Percentiles rank a stretch among this genome's conserved stretches.
Conservation (phyloP, 2,888 invertebrate species). For the Caradrina clavipalpis region DNA sequence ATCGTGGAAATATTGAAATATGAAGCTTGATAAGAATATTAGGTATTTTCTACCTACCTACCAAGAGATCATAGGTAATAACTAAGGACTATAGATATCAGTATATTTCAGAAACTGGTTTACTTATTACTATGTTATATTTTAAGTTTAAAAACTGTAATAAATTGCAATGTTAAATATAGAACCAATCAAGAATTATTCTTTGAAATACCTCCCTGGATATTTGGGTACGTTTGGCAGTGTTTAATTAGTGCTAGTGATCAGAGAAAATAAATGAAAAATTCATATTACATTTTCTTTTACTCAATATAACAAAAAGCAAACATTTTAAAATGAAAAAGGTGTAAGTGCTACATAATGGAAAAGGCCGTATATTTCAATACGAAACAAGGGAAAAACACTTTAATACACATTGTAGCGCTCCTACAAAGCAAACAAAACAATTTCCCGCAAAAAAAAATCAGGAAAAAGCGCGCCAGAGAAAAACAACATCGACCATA, state of each 20-base stretch:
- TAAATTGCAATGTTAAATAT: neutral
- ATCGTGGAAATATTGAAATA: neutral
- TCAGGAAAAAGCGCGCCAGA: slow-evolving; percentile 88
- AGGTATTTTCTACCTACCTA: neutral
- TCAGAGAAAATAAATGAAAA: neutral
- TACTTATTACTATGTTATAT: neutral
- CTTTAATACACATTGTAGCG: slow-evolving; percentile 86
- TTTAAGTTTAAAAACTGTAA: neutral
- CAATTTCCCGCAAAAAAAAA: slow-evolving; percentile 85
- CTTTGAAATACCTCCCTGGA: neutral
- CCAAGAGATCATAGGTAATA: neutral
- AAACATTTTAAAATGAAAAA: slow-evolving; percentile 37
- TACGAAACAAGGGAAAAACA: slow-evolving; percentile 76
- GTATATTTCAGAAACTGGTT: slow-evolving; percentile 7
- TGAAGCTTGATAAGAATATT: neutral
- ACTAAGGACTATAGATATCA: neutral
- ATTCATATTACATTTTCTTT: too few relatives aligned
- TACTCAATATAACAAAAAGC: neutral
- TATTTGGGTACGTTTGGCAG: neutral
- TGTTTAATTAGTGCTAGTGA: neutral
- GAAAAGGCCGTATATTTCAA: slow-evolving; percentile 69
- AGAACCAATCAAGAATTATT: neutral
- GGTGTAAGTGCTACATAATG: slow-evolving; percentile 50
- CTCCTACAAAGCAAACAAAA: slow-evolving; percentile 88
- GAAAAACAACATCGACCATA: slow-evolving; percentile 89